Conservation (phyloP, 1,140 invertebrate genomes). For the Amyelois transitella region DNA sequence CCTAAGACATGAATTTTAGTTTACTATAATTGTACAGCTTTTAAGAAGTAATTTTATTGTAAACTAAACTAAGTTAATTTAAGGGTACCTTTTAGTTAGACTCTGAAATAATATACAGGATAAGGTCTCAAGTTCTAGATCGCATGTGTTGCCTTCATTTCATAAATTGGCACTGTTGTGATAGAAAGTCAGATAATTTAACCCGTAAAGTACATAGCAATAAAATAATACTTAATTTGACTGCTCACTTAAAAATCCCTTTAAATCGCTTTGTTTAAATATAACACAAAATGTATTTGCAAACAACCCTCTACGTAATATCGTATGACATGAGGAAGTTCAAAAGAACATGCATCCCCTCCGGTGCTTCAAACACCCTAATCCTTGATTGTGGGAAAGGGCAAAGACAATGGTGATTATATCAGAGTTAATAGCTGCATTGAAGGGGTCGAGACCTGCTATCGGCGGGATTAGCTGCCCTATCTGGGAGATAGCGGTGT, state of each 20-base stretch:
- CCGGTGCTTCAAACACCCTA: slow-evolving; percentile 25
- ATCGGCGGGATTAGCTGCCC: slow-evolving; percentile 48
- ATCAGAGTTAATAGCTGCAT: slow-evolving; percentile 61
- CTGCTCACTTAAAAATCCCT: neutral
- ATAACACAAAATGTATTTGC: neutral
- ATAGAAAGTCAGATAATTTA: no score
- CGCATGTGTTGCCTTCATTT: no score
- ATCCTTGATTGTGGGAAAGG: slow-evolving; percentile 56
- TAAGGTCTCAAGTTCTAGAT: no score
- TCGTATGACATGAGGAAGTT: neutral
- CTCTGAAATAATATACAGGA: no score
- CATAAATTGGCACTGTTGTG: no score
- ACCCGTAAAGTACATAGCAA: neutral
- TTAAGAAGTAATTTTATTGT: no score
- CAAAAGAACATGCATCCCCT: neutral
- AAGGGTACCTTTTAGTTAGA: no score
- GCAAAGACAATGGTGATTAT: slow-evolving; percentile 64
- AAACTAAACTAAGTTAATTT: no score
- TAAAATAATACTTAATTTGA: neutral
- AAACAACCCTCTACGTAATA: neutral
- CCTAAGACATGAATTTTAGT: neutral
- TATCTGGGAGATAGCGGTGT: neutral
- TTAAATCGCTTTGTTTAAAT: neutral
- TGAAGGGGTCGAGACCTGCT: slow-evolving; percentile 34
- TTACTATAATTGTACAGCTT: no score